A percentile compares a stretch with the other conserved stretches of the same genome.
Evolutionary conservation across 2,797 vertebrate genomes (phyloP).

Genomic region (Paramormyrops hopkinsi): DNA sequence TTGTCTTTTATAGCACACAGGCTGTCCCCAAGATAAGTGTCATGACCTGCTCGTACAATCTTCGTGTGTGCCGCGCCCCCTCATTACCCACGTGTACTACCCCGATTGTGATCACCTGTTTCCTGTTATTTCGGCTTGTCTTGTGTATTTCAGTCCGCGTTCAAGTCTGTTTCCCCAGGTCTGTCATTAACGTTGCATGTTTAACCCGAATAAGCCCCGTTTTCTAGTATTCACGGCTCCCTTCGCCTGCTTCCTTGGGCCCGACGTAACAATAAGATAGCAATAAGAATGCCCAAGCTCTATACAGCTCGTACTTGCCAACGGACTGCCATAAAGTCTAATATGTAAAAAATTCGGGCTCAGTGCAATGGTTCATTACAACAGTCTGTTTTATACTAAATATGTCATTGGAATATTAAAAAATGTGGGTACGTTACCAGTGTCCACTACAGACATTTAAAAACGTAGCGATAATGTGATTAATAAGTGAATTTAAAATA

Average conservation of each 20-base stretch:
- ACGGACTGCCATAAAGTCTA: not conserved
- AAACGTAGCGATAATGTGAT: not conserved
- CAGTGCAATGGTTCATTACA: not conserved
- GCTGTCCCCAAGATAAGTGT: not conserved
- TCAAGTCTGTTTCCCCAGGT: too few species aligned
- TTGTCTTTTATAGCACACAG: not conserved
- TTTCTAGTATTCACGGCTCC: too few species aligned
- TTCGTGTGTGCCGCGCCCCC: too few species aligned
- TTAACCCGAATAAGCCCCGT: too few species aligned
- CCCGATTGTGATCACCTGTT: too few species aligned
- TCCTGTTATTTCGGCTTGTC: too few species aligned
- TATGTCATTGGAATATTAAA: not conserved
- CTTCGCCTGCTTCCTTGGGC: too few species aligned
- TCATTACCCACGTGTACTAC: too few species aligned
- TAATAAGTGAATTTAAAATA: not conserved
- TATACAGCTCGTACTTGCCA: not conserved
- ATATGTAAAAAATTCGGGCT: not conserved
- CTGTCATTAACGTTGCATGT: too few species aligned
- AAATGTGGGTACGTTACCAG: not conserved
- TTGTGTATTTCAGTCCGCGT: too few species aligned
- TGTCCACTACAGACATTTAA: not conserved
- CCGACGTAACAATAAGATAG: not conserved
- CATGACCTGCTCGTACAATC: too few species aligned
- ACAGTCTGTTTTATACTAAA: not conserved
- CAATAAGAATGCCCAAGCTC: not conserved